phyloP scores from a whole-genome alignment of 1,140 invertebrate species.

The Drosophila tristis region DNA sequence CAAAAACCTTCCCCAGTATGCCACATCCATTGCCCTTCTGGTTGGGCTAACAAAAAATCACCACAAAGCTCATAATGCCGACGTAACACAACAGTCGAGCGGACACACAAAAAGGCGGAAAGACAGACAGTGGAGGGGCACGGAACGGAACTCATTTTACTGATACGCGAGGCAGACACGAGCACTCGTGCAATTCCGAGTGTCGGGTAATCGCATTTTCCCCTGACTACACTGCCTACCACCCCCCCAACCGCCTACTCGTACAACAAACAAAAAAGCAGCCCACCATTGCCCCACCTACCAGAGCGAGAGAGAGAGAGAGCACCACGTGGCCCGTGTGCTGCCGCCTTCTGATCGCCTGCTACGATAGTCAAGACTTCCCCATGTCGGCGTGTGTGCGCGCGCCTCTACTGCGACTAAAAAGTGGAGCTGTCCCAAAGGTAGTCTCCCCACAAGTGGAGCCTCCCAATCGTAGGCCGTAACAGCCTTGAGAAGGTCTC shows the following conservation, averaged over 20 bases:
- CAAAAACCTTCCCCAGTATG: no score
- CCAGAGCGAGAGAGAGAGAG: no score
- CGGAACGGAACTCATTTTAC: constrained; percentile 24
- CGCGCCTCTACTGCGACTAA: constrained; percentile 57
- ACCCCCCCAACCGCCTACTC: neutral
- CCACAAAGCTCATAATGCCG: constrained; percentile 16
- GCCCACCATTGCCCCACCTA: constrained; percentile 9
- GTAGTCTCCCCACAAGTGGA: constrained; percentile 5
- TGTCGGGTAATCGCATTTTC: constrained; percentile 43
- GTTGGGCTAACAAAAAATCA: constrained; percentile 11
- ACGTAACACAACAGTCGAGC: constrained; percentile 46
- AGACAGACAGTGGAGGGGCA: constrained; percentile 2
- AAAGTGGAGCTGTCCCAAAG: constrained; percentile 43
- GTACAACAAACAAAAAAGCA: neutral
- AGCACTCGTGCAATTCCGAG: constrained; percentile 20
- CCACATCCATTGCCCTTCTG: constrained; percentile 1
- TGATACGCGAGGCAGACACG: constrained; percentile 33
- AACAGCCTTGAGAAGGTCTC: constrained; percentile 73
- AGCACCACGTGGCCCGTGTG: constrained; percentile 11
- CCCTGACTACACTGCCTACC: constrained; percentile 12
- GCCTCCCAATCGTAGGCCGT: constrained; percentile 1
- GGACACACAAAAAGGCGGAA: constrained; percentile 13
- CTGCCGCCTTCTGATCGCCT: constrained; percentile 60
- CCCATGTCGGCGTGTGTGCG: constrained; percentile 81
- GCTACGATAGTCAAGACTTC: constrained; percentile 79